Evolutionary conservation across 2,797 vertebrate genomes (phyloP).

Genomic region (Helostoma temminkii): DNA sequence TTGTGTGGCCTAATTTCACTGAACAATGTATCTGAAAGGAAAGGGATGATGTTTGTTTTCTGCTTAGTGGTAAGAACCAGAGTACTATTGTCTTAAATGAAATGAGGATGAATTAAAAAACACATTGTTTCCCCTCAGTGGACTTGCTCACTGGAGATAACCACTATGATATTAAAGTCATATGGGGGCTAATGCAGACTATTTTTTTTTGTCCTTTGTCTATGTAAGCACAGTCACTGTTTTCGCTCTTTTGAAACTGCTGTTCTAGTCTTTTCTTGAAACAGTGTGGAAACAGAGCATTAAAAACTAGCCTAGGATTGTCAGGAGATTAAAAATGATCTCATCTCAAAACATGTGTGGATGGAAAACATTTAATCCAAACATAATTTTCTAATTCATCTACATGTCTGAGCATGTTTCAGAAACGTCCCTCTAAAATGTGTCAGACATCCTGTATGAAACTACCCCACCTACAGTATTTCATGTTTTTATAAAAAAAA

Average conservation of each 20-base stretch:
- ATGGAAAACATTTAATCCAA: neutral
- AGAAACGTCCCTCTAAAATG: constrained; percentile 29
- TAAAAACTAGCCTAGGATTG: neutral
- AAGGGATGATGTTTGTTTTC: constrained; percentile 13
- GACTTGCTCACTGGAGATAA: neutral
- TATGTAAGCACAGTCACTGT: neutral
- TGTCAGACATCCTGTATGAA: constrained; percentile 15
- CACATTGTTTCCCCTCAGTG: constrained; percentile 10
- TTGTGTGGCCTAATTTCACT: constrained; percentile 1
- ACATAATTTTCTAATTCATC: neutral
- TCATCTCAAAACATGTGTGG: neutral
- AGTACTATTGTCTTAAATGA: constrained; percentile 8
- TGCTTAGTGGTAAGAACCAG: constrained; percentile 9
- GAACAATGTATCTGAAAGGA: constrained; percentile 19
- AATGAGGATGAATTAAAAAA: neutral
- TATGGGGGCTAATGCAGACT: constrained; percentile 1
- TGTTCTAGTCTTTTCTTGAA: neutral
- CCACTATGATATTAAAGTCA: neutral
- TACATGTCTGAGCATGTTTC: neutral
- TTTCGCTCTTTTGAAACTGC: neutral
- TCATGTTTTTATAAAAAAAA: constrained; percentile 32
- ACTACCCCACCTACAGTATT: constrained; percentile 44
- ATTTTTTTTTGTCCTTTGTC: neutral
- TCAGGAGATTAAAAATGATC: neutral
- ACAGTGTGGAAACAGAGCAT: neutral